Conservation (phyloP, 2,888 invertebrate species). For the Stenolophus ochropezus region DNA sequence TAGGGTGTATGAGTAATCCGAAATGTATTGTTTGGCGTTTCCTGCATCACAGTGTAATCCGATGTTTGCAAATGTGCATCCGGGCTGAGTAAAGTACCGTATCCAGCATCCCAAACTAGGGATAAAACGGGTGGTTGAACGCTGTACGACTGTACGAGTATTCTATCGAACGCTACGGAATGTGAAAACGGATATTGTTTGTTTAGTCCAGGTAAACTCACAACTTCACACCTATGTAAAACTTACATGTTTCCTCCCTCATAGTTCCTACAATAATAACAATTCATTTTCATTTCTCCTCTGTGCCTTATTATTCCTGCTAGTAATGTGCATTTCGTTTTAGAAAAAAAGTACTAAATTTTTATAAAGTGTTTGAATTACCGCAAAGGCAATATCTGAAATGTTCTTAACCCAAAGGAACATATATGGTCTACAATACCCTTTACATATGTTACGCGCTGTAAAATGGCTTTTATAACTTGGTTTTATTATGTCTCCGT, state of each 20-base stretch:
- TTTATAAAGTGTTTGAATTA: too few relatives aligned
- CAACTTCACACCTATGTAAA: neutral
- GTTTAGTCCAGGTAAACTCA: conserved; percentile 45
- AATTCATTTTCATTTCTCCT: too few relatives aligned
- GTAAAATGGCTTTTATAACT: neutral
- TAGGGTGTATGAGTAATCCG: neutral
- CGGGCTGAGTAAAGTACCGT: neutral
- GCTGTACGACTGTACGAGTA: neutral
- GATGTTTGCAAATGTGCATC: neutral
- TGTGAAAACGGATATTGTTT: conserved; percentile 44
- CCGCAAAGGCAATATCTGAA: neutral
- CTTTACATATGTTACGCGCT: conserved; percentile 27
- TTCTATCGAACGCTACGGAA: neutral
- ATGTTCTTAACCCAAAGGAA: neutral
- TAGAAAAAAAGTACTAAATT: too few relatives aligned
- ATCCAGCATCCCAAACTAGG: neutral
- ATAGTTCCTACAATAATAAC: too few relatives aligned
- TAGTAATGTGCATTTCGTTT: too few relatives aligned
- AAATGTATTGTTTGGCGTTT: neutral
- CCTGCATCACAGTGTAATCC: neutral
- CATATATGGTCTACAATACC: neutral
- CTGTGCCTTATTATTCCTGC: too few relatives aligned
- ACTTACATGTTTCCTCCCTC: neutral
- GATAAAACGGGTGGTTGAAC: neutral
- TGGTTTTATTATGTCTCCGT: conserved; percentile 3